These are phyloP conservation scores for Rallus limicola DNA, from an alignment of 2,113 vertebrate genomes.

Conservation along the genomic window DNA sequence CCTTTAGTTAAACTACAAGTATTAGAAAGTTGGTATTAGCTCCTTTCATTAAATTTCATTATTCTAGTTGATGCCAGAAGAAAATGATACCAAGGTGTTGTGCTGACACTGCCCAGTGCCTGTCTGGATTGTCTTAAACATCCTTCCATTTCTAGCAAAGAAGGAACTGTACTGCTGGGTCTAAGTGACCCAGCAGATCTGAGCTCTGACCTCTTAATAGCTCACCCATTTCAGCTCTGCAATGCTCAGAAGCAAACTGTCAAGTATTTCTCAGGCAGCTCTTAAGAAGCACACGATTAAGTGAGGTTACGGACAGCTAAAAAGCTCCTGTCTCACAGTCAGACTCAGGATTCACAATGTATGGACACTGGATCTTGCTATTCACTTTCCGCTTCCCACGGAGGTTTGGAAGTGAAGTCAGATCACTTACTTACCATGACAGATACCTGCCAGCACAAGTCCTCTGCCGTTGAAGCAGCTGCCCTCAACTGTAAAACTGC, in stretches of 20 bases:
- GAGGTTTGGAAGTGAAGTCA: not conserved
- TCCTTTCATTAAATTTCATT: not conserved
- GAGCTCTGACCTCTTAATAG: not conserved
- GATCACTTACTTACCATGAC: not conserved
- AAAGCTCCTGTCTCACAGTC: not conserved
- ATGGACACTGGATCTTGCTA: too few relatives aligned
- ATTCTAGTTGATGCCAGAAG: not conserved
- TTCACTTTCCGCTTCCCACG: too few relatives aligned
- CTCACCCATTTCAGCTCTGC: not conserved
- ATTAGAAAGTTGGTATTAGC: not conserved
- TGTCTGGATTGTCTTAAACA: not conserved
- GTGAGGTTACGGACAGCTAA: not conserved
- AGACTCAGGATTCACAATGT: not conserved
- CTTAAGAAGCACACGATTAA: not conserved
- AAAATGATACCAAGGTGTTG: not conserved
- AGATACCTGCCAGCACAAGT: not conserved
- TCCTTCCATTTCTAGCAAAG: not conserved
- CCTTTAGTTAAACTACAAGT: not conserved
- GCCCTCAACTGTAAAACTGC: not conserved
- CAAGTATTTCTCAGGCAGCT: not conserved
- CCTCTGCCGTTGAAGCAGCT: not conserved
- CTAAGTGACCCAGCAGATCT: not conserved
- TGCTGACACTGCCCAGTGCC: not conserved
- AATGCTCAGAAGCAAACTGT: not conserved
- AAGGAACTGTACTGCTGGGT: not conserved